These are phyloP conservation scores for Brachionus angularis DNA, from an alignment of 1,140 invertebrate species.

Conservation along the genomic window DNA sequence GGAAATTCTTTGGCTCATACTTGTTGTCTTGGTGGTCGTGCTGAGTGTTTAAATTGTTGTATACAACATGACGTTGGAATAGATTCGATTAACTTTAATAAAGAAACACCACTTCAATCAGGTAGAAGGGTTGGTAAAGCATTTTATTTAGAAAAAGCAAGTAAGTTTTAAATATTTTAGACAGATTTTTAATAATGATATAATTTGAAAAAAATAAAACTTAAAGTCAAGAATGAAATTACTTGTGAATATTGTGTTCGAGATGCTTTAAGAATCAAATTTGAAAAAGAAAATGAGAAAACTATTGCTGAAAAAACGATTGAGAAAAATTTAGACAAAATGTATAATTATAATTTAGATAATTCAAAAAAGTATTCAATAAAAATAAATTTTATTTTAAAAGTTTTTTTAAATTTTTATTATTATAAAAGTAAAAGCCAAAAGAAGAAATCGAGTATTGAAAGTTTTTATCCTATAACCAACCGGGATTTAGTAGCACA, in stretches of 20 bases:
- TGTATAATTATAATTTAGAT: not conserved
- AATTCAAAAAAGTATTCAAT: no score
- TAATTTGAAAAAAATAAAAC: not conserved
- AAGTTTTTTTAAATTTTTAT: no score
- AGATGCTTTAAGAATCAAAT: not conserved
- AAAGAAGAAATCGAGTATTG: not conserved
- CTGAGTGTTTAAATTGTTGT: slow-evolving; percentile 37
- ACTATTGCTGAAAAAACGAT: not conserved
- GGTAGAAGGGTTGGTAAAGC: slow-evolving; percentile 12
- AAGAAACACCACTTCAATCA: not conserved
- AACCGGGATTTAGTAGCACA: slow-evolving; percentile 34
- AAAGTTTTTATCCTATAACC: not conserved
- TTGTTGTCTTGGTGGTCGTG: slow-evolving; percentile 25
- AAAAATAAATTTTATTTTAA: no score
- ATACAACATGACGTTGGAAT: slow-evolving; percentile 28
- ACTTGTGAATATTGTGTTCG: slow-evolving; percentile 15
- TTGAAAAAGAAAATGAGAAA: slow-evolving; percentile 23
- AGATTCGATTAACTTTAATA: not conserved
- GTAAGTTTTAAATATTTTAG: not conserved
- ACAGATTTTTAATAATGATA: no score
- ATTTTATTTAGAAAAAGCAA: slow-evolving; percentile 20
- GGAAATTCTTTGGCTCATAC: slow-evolving; percentile 11
- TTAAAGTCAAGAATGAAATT: slow-evolving; percentile 17
- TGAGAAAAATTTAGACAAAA: slow-evolving; percentile 20
- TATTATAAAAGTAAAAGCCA: not conserved